A percentile compares a stretch with the other conserved stretches of the same genome.
These are phyloP conservation scores for Hybognathus amarus DNA, from an alignment of 2,797 vertebrate species.

Conservation along the genomic window DNA sequence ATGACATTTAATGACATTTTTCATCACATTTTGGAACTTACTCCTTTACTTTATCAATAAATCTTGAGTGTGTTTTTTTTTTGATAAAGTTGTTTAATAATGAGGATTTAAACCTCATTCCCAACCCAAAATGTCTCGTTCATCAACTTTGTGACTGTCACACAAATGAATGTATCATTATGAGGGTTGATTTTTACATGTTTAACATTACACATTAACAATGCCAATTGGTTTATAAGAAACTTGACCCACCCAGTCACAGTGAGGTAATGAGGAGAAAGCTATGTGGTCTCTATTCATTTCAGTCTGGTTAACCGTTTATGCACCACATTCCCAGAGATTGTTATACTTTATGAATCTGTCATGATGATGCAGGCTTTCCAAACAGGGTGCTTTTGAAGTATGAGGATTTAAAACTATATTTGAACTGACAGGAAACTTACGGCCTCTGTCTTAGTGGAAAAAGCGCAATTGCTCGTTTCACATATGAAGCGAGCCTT, in stretches of 20 bases:
- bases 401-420: not conserved
- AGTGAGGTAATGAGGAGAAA: not conserved
- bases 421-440: not conserved
- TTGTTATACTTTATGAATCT: constrained; percentile 10
- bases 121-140: not conserved
- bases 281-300: not conserved
- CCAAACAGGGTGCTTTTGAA: constrained; percentile 2
- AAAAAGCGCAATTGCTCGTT: not conserved
- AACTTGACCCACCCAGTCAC: not conserved
- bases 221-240: not conserved
- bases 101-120: not conserved
- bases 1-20: too few species aligned
- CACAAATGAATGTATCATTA: not conserved
- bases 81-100: not conserved
- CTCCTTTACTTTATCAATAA: not conserved
- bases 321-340: not conserved
- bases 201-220: not conserved
- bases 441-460: not conserved
- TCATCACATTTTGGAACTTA: not conserved
- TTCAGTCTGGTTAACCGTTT: not conserved
- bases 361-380: constrained; percentile 3
- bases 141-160: not conserved
- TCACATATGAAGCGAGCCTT: not conserved
- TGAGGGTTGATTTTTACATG: not conserved
- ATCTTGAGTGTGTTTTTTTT: not conserved